Evolutionary conservation across 2,797 vertebrate genomes (phyloP), one percentile per base, ranked within the genome.

Genomic region (Steatocranus sp.): DNA sequence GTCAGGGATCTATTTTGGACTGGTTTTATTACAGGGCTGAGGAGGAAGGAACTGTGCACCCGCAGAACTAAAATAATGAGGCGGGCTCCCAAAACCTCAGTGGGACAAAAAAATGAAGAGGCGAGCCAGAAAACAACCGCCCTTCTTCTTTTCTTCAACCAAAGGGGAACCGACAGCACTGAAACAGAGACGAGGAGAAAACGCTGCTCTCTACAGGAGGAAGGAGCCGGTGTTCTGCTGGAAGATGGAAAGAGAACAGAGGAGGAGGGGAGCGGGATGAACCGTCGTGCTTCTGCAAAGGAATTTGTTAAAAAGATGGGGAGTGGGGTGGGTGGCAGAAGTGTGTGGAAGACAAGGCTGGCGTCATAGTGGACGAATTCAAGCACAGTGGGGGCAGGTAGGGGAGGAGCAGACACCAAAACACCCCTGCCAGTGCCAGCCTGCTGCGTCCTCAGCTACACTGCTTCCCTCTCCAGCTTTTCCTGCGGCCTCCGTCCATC

Each of bases 11-110:
- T 94, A 94, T 95, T 94, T 89, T 89, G 78, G 87, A 91, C 83
- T 58, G 78, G 77, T 85, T 89, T 94, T 93, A 94, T 95, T 95
- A 95, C 93, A 95, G 94, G 93, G 92, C 86, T 86, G 86, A 85
- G 89, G 85, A 93, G 89, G 91, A 92, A 94, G 91, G 92, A 94
- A 92, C 86, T 83, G 88, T 76, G 84, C 32, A 75, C 84, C 92
- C 93, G 12, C 92, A 93, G 89, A 89, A 91, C 88, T 92, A 91
- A 92, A 92, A 89, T 90, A 93, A 86, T 90, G 79, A 91, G 89
- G 84, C 86, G 14, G 83, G 54, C 83, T 89, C 84, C 88, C 75
- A 95, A 61, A 92, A 93, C 93, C 94, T 92, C 93, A 92, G 86
- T 5, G 87, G 86, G 86, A 91, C 88, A 87, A 88, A 61, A 61